Conservation (phyloP, 2,888 invertebrate species). For the Temnothorax ravouxi region DNA sequence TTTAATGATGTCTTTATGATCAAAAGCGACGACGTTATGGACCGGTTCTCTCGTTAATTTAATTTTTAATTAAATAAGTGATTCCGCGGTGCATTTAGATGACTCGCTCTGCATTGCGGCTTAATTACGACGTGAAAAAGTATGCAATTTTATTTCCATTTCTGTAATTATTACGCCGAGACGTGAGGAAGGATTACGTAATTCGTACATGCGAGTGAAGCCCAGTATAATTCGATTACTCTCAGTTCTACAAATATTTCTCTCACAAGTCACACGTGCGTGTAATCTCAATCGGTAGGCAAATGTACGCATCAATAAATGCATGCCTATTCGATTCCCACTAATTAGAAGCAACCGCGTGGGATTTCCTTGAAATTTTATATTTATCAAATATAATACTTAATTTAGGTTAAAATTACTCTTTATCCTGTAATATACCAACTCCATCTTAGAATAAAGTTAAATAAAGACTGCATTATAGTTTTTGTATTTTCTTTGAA, state of each 20-base stretch:
- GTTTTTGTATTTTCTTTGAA: not conserved
- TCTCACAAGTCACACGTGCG: conserved; percentile 6
- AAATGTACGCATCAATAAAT: not conserved
- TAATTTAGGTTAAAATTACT: not conserved
- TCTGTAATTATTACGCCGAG: conserved; percentile 25
- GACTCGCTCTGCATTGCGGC: not conserved
- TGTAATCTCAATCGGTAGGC: conserved; percentile 4
- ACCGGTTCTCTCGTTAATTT: not conserved
- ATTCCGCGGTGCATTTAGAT: conserved; percentile 12
- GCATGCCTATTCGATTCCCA: not conserved
- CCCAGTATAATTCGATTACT: conserved; percentile 21
- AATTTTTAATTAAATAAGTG: conserved; percentile 38
- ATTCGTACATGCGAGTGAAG: conserved; percentile 8
- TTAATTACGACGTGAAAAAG: conserved; percentile 33
- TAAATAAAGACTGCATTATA: not conserved
- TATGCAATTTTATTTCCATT: conserved; percentile 41
- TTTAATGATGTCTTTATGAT: conserved; percentile 32
- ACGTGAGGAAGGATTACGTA: conserved; percentile 14
- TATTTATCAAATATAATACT: not conserved
- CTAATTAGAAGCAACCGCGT: not conserved
- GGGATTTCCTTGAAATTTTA: not conserved
- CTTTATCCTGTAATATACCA: not conserved
- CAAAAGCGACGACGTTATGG: conserved; percentile 17
- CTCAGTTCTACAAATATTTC: conserved; percentile 13
- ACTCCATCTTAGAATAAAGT: not conserved